Evolutionary conservation across 2,113 vertebrate genomes (phyloP).

Genomic region (Dissostichus mawsoni): DNA sequence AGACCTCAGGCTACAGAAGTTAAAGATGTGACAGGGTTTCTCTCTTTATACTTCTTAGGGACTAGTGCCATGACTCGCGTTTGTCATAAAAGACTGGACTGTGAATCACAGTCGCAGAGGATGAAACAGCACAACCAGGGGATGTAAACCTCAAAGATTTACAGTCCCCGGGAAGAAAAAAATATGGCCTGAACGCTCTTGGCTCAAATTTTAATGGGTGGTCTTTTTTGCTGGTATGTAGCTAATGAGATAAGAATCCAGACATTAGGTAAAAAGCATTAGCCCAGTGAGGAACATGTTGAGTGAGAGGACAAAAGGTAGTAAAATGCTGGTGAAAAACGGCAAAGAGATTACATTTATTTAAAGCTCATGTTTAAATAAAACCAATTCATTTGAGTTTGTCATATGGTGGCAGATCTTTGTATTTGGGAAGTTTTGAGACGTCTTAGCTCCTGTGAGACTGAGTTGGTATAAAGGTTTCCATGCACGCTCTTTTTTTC

Average conservation of each 20-base stretch:
- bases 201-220: conserved; percentile 57
- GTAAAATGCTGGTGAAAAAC: conserved; percentile 24
- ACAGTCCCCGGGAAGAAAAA: conserved; percentile 39
- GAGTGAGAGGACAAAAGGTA: conserved; percentile 61
- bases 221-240: conserved; percentile 46
- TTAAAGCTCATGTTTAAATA: conserved; percentile 1
- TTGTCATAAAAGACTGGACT: conserved; percentile 52
- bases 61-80: conserved; percentile 15
- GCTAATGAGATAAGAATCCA: conserved; percentile 61
- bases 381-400: not conserved
- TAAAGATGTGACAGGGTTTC: conserved; percentile 52
- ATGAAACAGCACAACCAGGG: conserved; percentile 50
- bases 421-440: conserved; percentile 29
- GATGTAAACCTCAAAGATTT: conserved; percentile 51
- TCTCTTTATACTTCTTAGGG: conserved; percentile 29
- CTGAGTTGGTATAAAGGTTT: conserved; percentile 35
- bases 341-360: conserved; percentile 32
- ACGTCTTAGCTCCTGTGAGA: conserved; percentile 1
- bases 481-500: conserved; percentile 42
- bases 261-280: conserved; percentile 49
- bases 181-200: conserved; percentile 14
- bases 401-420: conserved; percentile 3
- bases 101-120: conserved; percentile 54
- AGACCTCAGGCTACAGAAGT: conserved; percentile 28
- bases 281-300: conserved; percentile 57